These are phyloP conservation scores for Choristoneura rosaceana DNA, from an alignment of 2,888 invertebrate species.

Conservation along the genomic window DNA sequence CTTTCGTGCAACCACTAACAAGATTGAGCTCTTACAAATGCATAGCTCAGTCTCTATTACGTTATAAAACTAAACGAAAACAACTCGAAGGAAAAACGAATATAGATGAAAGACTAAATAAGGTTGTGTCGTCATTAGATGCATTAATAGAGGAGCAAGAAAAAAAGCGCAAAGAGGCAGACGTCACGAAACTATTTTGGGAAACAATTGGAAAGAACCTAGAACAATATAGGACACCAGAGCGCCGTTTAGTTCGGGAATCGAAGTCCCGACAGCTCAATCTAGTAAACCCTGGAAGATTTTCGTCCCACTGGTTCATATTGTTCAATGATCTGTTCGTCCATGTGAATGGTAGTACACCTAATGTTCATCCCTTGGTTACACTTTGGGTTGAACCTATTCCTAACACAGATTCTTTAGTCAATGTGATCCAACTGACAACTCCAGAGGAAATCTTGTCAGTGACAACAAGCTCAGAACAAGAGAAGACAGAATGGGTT, in stretches of 20 bases:
- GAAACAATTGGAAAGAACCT: conserved; percentile 88
- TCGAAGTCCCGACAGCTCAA: conserved; percentile 90
- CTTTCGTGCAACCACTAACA: conserved; percentile 87
- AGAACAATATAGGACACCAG: conserved; percentile 86
- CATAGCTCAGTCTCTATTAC: conserved; percentile 84
- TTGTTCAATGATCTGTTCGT: conserved; percentile 93
- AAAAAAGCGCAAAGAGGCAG: conserved; percentile 87
- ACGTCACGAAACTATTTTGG: conserved; percentile 90
- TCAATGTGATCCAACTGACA: conserved; percentile 88
- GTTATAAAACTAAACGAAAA: conserved; percentile 77
- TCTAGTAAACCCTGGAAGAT: conserved; percentile 89
- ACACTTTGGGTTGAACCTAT: conserved; percentile 93
- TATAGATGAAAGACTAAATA: conserved; percentile 83
- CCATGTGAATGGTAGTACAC: conserved; percentile 89
- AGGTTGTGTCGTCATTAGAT: conserved; percentile 87
- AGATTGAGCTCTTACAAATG: conserved; percentile 87
- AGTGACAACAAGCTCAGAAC: conserved; percentile 87
- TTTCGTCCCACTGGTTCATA: conserved; percentile 92
- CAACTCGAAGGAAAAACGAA: conserved; percentile 70
- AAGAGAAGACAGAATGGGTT: conserved; percentile 92
- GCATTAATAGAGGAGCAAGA: conserved; percentile 87
- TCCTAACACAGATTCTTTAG: conserved; percentile 87
- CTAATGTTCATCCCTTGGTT: conserved; percentile 88
- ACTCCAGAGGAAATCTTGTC: conserved; percentile 92
- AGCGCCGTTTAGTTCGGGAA: conserved; percentile 91